Base-by-base conservation (phyloP, 2,797 vertebrate genomes). In the Hydrocynus forskahlii region DNA sequence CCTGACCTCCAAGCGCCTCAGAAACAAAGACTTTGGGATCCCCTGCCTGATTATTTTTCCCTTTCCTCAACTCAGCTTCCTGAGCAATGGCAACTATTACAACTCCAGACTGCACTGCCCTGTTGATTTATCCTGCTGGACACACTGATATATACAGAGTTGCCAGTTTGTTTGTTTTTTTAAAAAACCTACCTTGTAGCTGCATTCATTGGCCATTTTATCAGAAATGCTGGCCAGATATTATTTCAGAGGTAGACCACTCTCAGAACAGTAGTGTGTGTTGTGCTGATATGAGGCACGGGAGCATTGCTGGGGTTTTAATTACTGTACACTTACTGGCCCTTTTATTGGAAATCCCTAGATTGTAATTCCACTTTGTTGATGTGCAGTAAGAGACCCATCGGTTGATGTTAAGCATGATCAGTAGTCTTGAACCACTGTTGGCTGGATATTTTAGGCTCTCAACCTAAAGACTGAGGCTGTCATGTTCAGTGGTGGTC, bases 11-110 rank as follows among this genome's bases (percentile, higher is more conserved):
- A 5, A 66, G 19, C 45, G 12, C 60, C 10, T 52, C 25, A 21
- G 12, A 10, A n/a, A 38, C 25, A 38, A 59, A 9, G 21, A 13
- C 13, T 60, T 23, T 59, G 72, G 55, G 29, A 12, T 59, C 13
- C 38, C 60, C 62, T 73, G 62, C 69, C 79, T 69, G 54, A 73
- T 10, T 10, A 19, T 10, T 59, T 21, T 29, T 52, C 48, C 23
- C 19, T 10, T 59, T 7, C n/a, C 52, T 73, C 69, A 48, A 69
- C 10, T 69, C 68, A 21, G 21, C 19, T 45, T 43, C 43, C 43
- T 70, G 6, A 52, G 17, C 43, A 25, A 14, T 70, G n/a, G 14
- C 45, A 23, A 6, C 45, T 48, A 19, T 70, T 70, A 9, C 29
- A 48, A 23, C n/a, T 43, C 64, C 64, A 45, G 67, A 48, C 43